A percentile compares a stretch with the other conserved stretches of the same genome.
Conservation (phyloP, 2,797 vertebrate genomes). For the Serranus cabrilla region DNA sequence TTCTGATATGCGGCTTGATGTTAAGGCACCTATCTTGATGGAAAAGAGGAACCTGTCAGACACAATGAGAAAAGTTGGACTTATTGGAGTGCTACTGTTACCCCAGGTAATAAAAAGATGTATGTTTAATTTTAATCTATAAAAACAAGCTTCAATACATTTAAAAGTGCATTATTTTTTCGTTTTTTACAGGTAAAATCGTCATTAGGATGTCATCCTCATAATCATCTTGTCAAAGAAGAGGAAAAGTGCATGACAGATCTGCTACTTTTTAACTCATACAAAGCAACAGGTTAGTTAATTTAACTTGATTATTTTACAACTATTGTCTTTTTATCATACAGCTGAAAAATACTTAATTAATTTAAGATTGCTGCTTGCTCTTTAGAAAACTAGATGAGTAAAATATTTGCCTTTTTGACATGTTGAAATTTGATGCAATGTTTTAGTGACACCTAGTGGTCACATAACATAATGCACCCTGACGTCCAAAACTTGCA, state of each 20-base stretch:
- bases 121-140: slow-evolving; percentile 10
- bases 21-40: slow-evolving; percentile 1
- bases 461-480: slow-evolving; percentile 16
- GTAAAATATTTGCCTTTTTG: neutral
- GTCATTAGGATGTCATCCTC: slow-evolving; percentile 82
- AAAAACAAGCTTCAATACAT: neutral
- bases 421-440: neutral
- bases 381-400: slow-evolving; percentile 16
- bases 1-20: slow-evolving; percentile 28
- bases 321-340: too few species aligned
- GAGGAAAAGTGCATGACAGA: slow-evolving; percentile 82
- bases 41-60: neutral
- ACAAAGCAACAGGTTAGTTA: slow-evolving; percentile 59
- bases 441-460: slow-evolving; percentile 62
- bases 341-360: neutral
- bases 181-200: slow-evolving; percentile 72
- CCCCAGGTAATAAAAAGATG: slow-evolving; percentile 55
- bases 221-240: slow-evolving; percentile 80
- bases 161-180: neutral
- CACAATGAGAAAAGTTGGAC: slow-evolving; percentile 68
- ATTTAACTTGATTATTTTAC: neutral
- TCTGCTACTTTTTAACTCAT: slow-evolving; percentile 68
- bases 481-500: neutral
- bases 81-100: slow-evolving; percentile 66
- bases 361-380: neutral